Base-by-base conservation (phyloP, 1,140 invertebrate genomes). In the Cotesia chilonis region DNA sequence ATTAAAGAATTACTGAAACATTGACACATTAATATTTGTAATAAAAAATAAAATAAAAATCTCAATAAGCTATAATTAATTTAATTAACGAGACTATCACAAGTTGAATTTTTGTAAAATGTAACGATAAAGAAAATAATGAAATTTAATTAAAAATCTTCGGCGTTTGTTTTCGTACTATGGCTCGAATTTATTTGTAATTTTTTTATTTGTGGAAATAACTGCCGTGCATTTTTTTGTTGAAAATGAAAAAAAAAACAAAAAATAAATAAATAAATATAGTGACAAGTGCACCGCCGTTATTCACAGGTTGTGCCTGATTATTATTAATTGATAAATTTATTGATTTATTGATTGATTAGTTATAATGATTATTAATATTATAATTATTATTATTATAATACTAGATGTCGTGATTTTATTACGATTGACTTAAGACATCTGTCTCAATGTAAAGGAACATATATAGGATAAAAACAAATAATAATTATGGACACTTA, bases 401-500 rank as follows among this genome's bases (percentile, higher is more conserved):
- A 69, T 51, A 47, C 10, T 47, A 73, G 74, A 68, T 70, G 71
- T 72, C 77, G 73, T 74, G 74, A 72, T 78, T 79, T 20, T 28
- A 28, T 59, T 20, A 59, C 41, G 72, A 77, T 68, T 74, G 69
- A 78, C 54, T 75, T 74, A 76, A 73, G 74, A 75, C 76, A 77
- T 81, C 77, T 82, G 75, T 79, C 75, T 82, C 80, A 75, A 79
- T 66, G 41, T 55, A 57, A 68, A 68, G 47, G 67, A 59, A 74
- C 77, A 71, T 80, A 79, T 81, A 79, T 20, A 67, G 35, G 66
- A 55, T 28, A 72, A 59, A 70, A 72, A 75, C 78, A 77, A 82
- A 80, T 80, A 83, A 79, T 79, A 80, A 83, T 75, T 81, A 77
- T 80, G 78, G 73, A 82, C 77, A 83, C 80, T 78, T 85, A 28